Conservation (phyloP, 2,113 vertebrate genomes). For the Tilapia sparmanii region DNA sequence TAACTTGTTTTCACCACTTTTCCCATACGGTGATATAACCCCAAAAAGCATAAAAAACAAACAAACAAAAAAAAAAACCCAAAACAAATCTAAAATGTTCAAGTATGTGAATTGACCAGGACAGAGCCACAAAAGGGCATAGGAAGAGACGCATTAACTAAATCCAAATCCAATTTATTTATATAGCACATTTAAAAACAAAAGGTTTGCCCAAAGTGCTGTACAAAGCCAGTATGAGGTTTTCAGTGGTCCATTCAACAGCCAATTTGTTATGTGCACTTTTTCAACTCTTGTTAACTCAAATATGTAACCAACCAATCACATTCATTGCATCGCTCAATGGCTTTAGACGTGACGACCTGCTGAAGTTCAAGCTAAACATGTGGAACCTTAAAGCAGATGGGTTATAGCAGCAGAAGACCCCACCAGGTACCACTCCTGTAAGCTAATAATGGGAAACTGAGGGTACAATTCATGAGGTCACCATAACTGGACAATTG, state of each 20-base stretch:
- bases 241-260: background rate
- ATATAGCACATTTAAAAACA: no score
- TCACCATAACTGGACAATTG: background rate
- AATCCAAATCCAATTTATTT: no score
- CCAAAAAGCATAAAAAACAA: background rate
- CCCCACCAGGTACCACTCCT: background rate
- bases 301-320: background rate
- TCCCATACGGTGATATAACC: background rate
- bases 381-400: background rate
- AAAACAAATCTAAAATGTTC: background rate
- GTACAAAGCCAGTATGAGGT: background rate
- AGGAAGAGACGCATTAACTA: background rate
- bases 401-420: background rate
- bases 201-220: no score
- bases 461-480: background rate
- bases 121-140: fast-evolving
- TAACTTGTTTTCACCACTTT: background rate
- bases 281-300: background rate
- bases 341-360: fast-evolving
- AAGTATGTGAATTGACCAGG: background rate
- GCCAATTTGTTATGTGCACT: background rate
- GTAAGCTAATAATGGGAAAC: background rate
- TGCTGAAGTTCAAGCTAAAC: background rate
- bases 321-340: background rate
- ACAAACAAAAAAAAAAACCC: background rate